Percentiles rank a stretch among this genome's conserved stretches.
These are phyloP conservation scores for Danio tinwini DNA, from an alignment of 2,797 vertebrate genomes.

Conservation along the genomic window DNA sequence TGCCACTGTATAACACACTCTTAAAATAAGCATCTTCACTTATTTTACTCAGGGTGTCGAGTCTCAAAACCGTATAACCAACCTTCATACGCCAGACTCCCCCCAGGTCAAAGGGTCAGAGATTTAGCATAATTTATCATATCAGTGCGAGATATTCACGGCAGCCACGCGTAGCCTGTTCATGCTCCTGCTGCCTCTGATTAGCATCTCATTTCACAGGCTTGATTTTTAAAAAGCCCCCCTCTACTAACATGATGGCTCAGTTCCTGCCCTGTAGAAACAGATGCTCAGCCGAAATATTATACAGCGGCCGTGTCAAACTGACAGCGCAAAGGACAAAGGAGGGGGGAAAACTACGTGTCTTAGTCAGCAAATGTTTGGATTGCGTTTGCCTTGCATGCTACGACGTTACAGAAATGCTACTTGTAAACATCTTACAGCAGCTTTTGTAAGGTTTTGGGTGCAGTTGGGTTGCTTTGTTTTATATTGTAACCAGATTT, in stretches of 20 bases:
- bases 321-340: constrained; percentile 23
- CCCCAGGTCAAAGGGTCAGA: constrained; percentile 77
- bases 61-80: constrained; percentile 50
- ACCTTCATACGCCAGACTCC: constrained; percentile 43
- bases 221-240: constrained; percentile 53
- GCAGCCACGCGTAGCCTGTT: constrained; percentile 81
- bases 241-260: constrained; percentile 46
- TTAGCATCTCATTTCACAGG: constrained; percentile 84
- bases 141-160: constrained; percentile 85
- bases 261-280: constrained; percentile 50
- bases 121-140: constrained; percentile 88
- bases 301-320: constrained; percentile 43
- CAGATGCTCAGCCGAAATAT: constrained; percentile 42
- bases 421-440: neutral
- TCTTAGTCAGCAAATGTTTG: constrained; percentile 43
- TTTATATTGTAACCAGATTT: neutral
- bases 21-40: constrained; percentile 3
- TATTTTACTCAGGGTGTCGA: neutral
- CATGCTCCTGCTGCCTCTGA: constrained; percentile 84
- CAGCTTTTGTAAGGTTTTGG: neutral
- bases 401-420: neutral
- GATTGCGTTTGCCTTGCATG: neutral
- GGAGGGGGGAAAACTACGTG: neutral
- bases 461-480: neutral
- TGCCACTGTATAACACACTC: constrained; percentile 32